A percentile compares a stretch with the other conserved stretches of the same genome.
phyloP scores from a whole-genome alignment of 2,797 vertebrate genomes.

The Brachymystax lenok region DNA sequence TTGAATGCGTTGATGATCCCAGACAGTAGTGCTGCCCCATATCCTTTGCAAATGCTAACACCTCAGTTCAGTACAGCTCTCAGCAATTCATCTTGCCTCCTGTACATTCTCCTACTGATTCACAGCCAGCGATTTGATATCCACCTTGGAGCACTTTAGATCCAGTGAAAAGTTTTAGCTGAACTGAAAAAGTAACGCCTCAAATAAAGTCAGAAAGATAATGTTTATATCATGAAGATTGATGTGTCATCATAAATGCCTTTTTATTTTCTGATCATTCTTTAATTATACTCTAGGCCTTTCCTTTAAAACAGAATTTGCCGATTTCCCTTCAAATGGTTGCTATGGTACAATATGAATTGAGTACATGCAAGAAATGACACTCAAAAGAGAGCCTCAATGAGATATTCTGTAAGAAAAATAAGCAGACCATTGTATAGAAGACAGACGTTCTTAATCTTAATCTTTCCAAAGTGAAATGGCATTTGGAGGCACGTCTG shows the following conservation, averaged over 20 bases:
- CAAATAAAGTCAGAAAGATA: no score
- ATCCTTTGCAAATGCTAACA: not conserved
- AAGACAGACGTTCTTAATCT: not conserved
- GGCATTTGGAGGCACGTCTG: conserved; percentile 40
- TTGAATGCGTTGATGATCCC: not conserved
- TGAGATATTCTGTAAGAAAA: not conserved
- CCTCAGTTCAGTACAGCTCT: no score
- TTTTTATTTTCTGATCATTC: not conserved
- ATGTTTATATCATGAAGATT: no score
- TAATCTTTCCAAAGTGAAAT: conserved; percentile 44
- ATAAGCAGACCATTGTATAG: conserved; percentile 8
- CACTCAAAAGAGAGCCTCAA: not conserved
- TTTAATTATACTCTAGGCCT: not conserved
- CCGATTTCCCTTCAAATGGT: not conserved
- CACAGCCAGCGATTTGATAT: no score
- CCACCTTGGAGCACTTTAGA: no score
- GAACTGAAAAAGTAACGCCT: no score
- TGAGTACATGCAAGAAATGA: conserved; percentile 14
- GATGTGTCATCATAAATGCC: no score
- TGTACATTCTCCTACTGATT: no score
- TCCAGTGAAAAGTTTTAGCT: no score
- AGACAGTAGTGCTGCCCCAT: not conserved
- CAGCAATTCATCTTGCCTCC: no score
- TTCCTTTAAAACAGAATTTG: not conserved
- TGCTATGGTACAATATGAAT: conserved; percentile 1